Base-by-base conservation (phyloP, 2,113 vertebrate species). In the Thalassoma bifasciatum region DNA sequence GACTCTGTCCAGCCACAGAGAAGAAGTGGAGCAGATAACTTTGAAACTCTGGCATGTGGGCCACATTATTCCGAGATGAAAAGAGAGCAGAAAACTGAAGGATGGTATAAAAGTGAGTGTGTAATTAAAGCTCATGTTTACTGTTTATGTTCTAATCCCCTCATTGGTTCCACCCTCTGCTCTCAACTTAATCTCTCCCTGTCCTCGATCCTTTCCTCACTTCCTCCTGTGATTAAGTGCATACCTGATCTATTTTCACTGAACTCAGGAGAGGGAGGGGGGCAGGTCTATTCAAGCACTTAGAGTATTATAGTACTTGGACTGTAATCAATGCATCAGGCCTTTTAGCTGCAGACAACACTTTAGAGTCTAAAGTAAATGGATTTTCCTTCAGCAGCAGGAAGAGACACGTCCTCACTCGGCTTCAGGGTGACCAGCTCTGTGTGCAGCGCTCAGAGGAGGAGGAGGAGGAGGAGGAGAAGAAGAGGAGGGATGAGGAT, bases 271-370 rank as follows among this genome's bases (percentile, higher is more conserved):
- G 30, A 21, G 19, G 54, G 54, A 40, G 47, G 68, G 51, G n/a
- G 26, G 13, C 42, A 6, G 16, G 7, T 37, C 44, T 76, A 50
- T 72, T 23, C 8, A 22, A 82, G 77, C 84, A 86, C 86, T 88
- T 64, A 58, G 57, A 57, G 53, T 74, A 82, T 85, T 84, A 54
- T 81, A 49, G 59, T 44, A 56, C 75, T 76, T 71, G 44, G 70
- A 72, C 77, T 79, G 72, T 69, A 88, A 87, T 89, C 85, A 85
- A 87, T 83, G 75, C 38, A 53, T 65, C 54, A 57, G 66, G 54
- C 38, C 61, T 85, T 83, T 83, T 75, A 80, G 64, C 76, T 64
- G 72, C 2, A 59, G 50, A 72, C 63, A 64, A 84, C 57, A 81
- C 65, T 77, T 47, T 10, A 50, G 67, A 62, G 73, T 68, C 61